Evolutionary conservation across 2,113 vertebrate genomes (phyloP).

Genomic region (Psophia crepitans): DNA sequence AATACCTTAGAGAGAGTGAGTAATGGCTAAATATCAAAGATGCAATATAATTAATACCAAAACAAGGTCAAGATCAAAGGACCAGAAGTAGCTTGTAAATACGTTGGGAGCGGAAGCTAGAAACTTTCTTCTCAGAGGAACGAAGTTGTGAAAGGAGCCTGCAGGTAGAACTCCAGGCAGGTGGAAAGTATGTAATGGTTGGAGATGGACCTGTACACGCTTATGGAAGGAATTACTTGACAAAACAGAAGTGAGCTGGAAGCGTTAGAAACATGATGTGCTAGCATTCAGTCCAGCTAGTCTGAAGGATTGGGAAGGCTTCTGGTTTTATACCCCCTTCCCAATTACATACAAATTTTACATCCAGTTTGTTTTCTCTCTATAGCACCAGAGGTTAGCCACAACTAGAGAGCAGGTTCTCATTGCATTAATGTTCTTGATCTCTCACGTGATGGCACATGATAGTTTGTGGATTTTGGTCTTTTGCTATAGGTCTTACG

Average conservation of each 20-base stretch:
- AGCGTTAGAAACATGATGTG: neutral
- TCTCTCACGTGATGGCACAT: rapidly evolving
- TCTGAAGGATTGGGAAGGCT: neutral
- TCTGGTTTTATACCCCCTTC: neutral
- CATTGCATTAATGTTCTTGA: neutral
- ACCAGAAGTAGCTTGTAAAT: neutral
- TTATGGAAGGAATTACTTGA: neutral
- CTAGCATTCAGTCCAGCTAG: neutral
- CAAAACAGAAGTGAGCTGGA: neutral
- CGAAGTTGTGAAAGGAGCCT: neutral
- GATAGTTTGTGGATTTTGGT: neutral
- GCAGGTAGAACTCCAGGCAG: neutral
- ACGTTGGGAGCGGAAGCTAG: neutral
- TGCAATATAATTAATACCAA: neutral
- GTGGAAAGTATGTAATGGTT: neutral
- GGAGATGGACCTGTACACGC: neutral
- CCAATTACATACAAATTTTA: rapidly evolving
- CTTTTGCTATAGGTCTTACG: neutral
- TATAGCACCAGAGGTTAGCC: neutral
- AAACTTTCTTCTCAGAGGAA: neutral
- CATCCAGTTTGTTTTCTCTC: neutral
- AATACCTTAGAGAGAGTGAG: neutral
- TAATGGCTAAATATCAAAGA: neutral
- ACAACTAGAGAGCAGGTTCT: neutral
- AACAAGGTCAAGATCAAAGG: slow-evolving; percentile 47